Base-by-base conservation (phyloP, 2,888 invertebrate species). In the Smittia sp. region DNA sequence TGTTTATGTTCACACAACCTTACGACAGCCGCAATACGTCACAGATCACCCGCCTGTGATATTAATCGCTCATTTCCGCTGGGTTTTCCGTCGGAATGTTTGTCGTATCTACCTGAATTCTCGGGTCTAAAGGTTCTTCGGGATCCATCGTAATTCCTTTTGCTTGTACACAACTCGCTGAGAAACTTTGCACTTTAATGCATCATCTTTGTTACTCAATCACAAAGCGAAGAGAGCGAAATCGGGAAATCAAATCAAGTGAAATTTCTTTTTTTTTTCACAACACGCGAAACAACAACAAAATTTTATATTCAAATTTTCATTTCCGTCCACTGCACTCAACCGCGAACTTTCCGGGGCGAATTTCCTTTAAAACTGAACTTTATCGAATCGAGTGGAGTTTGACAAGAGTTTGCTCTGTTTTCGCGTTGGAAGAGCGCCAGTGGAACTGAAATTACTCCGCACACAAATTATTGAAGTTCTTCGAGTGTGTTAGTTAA, bases 81-180 rank as follows among this genome's bases (percentile, higher is more conserved):
- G n/a, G 22, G n/a, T 65, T 27, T 62, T 24, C 62, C 24, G 7
- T 1, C 15, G 38, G 6, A n/a, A n/a, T n/a, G n/a, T n/a, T n/a
- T n/a, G n/a, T n/a, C n/a, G n/a, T n/a, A n/a, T n/a, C n/a, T n/a
- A 70, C 70, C 70, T 70, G 54, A 54, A 70, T 70, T 27, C 70
- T 24, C 20, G 70, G 70, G 20, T 70, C 70, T 27, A 70, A 52
- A 46, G 18, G 7, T 18, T 70, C 70, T 41, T 70, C 70, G 11
- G 20, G 7, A 4, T 58, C 58, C 58, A 58, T 58, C 4, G 20
- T 20, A 18, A 58, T 18, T 7, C 2, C 22, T 58, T 58, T 58
- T 4, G 9, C n/a, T n/a, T n/a, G n/a, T n/a, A n/a, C n/a, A n/a
- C n/a, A n/a, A n/a, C n/a, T n/a, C n/a, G n/a, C n/a, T n/a, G n/a